Evolutionary conservation across 2,113 vertebrate genomes (phyloP).

Genomic region (Corynorhinus townsendii): DNA sequence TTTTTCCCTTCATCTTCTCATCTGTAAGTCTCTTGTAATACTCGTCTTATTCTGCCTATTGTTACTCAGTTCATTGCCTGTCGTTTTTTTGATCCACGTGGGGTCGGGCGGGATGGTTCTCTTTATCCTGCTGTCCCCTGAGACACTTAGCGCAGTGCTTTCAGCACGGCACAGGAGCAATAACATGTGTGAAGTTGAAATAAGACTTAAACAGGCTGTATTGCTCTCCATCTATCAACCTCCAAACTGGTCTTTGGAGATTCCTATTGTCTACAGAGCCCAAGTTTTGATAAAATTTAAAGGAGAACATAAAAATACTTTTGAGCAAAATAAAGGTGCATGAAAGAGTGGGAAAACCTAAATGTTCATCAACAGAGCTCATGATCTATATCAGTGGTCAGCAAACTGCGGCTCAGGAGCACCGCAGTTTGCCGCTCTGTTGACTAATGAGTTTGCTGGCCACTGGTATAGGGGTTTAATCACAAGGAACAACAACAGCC

Average conservation of each 20-base stretch:
- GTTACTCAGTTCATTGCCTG: neutral
- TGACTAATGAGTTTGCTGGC: too few species aligned
- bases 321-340: neutral
- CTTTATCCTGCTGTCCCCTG: neutral
- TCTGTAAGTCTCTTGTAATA: neutral
- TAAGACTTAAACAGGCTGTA: neutral
- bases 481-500: too few species aligned
- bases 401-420: too few species aligned
- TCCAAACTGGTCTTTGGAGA: constrained; percentile 16
- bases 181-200: constrained; percentile 16
- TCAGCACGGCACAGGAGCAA: neutral
- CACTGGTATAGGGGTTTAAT: too few species aligned
- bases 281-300: constrained; percentile 33
- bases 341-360: neutral
- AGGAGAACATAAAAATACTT: neutral
- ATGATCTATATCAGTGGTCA: neutral
- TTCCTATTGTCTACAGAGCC: neutral
- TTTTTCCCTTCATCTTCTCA: neutral
- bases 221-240: neutral
- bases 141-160: neutral
- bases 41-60: neutral
- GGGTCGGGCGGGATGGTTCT: neutral
- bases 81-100: neutral
- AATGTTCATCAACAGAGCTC: neutral
- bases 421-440: too few species aligned